Base-by-base conservation (phyloP, 2,888 invertebrate genomes). In the Ceramica pisi region DNA sequence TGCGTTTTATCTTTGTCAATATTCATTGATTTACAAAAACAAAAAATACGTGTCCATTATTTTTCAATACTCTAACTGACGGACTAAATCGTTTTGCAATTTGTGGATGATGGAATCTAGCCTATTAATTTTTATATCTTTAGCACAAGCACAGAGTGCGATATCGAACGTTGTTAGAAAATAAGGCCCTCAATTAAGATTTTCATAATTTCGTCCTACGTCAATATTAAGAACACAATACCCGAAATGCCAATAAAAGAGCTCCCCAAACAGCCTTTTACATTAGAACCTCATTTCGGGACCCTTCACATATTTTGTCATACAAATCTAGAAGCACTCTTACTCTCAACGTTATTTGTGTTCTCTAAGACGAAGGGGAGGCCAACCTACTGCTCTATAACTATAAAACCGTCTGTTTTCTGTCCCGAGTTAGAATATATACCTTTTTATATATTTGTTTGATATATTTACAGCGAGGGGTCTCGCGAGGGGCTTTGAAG, bases 321-420 rank as follows among this genome's bases (percentile, higher is more conserved):
- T 50, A 55, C 44, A 64, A 80, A 61, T 60, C 60, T 60, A 63
- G 35, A 14, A 50, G 26, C 38, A 53, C 53, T 64, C 60, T 63
- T n/a, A 60, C 35, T 44, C n/a, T 50, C 44, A 41, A 53, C 59
- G 16, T 46, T 50, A 46, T n/a, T 46, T 21, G n/a, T n/a, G 44
- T 21, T 26, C 26, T 46, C 21, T 66, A 44, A 75, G 69, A 63
- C 55, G 75, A 41, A 78, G 80, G 78, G 80, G 79, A 78, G 64
- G 19, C 16, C 0, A 61, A 44, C 16, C 19, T 59, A 53, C 53
- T 35, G 19, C 26, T 67, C 26, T 57, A 79, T 79, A 79, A 46
- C 61, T 74, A 74, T 61, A 61, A 48, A 44, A 51, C n/a, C n/a
- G 44, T 72, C 9, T 75, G 31, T 80, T 55, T 64, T 72, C 81